phyloP scores from a whole-genome alignment of 1,140 invertebrate genomes.

The Rhyacophila brunnea region DNA sequence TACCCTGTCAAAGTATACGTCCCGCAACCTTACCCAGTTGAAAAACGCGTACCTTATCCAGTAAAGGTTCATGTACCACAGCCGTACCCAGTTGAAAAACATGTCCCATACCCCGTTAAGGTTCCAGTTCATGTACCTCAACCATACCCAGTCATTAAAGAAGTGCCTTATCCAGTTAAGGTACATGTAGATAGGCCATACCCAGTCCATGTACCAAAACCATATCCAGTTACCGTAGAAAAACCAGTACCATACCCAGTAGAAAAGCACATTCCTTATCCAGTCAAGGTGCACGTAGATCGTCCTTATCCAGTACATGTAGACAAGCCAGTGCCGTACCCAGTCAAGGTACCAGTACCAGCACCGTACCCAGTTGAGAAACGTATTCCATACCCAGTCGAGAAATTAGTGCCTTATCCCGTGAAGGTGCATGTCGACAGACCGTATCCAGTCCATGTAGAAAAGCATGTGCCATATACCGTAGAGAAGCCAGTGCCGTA shows the following conservation, averaged over 20 bases:
- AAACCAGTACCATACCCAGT: conserved; percentile 69
- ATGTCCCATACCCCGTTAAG: conserved; percentile 62
- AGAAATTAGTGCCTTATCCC: conserved; percentile 60
- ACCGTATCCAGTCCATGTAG: conserved; percentile 59
- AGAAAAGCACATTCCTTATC: conserved; percentile 64
- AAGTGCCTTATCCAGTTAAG: conserved; percentile 64
- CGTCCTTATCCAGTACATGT: conserved; percentile 59
- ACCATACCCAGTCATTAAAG: conserved; percentile 65
- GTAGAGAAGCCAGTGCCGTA: conserved; percentile 60
- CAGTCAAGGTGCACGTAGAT: conserved; percentile 62
- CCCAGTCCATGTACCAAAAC: conserved; percentile 70
- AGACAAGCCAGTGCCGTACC: conserved; percentile 56
- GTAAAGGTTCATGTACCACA: conserved; percentile 59
- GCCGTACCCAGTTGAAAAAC: conserved; percentile 61
- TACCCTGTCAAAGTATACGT: conserved; percentile 65
- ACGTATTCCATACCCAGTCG: conserved; percentile 58
- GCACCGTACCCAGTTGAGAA: conserved; percentile 57
- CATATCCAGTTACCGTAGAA: conserved; percentile 61
- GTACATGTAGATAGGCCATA: conserved; percentile 72
- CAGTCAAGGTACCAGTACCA: conserved; percentile 55
- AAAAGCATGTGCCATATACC: conserved; percentile 58
- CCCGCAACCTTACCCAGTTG: conserved; percentile 66
- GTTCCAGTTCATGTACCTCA: conserved; percentile 64
- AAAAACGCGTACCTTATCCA: conserved; percentile 53
- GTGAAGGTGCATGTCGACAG: conserved; percentile 61